These are phyloP conservation scores for Pachyrhynchus sulphureomaculatus DNA, from an alignment of 1,140 invertebrate species.

Conservation along the genomic window DNA sequence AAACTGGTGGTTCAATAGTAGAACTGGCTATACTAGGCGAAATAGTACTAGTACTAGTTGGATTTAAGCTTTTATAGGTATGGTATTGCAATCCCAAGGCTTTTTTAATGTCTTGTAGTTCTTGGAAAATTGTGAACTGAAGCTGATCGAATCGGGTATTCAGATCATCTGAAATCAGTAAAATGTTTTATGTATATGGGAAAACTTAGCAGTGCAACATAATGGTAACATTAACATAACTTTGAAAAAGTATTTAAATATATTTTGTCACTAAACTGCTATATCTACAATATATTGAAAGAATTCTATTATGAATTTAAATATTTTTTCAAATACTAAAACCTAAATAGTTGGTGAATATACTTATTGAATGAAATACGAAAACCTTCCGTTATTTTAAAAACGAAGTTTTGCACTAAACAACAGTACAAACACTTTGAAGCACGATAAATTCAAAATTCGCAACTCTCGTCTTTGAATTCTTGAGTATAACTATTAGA, in stretches of 20 bases:
- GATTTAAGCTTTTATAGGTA: conserved; percentile 9
- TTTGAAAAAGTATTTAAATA: not conserved
- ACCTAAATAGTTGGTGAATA: no score
- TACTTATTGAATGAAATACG: no score
- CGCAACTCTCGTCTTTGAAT: no score
- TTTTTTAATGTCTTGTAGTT: conserved; percentile 31
- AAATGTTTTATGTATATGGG: not conserved
- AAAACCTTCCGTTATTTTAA: no score
- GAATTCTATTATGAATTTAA: no score
- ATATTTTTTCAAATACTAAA: no score
- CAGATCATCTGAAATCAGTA: conserved; percentile 26
- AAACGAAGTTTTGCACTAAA: no score
- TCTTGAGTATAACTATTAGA: no score
- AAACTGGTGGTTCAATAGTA: not conserved
- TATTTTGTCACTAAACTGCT: no score
- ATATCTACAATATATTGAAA: no score
- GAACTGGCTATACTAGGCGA: not conserved
- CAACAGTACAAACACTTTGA: no score
- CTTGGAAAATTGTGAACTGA: conserved; percentile 24
- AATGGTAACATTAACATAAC: not conserved
- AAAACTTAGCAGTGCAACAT: not conserved
- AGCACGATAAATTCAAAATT: no score
- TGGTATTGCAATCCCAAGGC: conserved; percentile 7
- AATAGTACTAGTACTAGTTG: not conserved
- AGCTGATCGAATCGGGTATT: conserved; percentile 26